Base-by-base conservation (phyloP, 2,888 invertebrate species). In the Eumacrocentrus americanus region DNA sequence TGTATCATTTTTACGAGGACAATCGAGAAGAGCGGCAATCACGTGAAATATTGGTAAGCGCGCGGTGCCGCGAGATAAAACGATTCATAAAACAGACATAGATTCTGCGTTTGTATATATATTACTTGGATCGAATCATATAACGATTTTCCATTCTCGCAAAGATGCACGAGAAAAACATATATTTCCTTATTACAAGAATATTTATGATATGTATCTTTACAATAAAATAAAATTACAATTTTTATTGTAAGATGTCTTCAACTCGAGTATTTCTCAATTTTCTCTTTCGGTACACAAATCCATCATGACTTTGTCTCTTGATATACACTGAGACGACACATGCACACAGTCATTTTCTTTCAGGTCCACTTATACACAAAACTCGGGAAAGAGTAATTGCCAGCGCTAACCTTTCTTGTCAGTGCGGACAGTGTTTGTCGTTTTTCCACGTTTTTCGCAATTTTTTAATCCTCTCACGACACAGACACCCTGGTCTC, bases 81-180 rank as follows among this genome's bases (percentile, higher is more conserved):
- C 70, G 71, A 73, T 76, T 74, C 71, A 73, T 75, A 74, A 72
- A 76, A 72, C 72, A 72, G 70, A 71, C 70, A 74, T 75, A 29
- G n/a, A n/a, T n/a, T n/a, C n/a, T n/a, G n/a, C 29, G 5, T 4
- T 6, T 29, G 29, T 72, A 72, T 73, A 66, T 66, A 65, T 75
- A 72, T 74, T 73, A 74, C 68, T 66, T 63, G 5, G 29, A 29
- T 29, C 29, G 29, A 29, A 29, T 9, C 9, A 29, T 29, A 29
- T 9, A 4, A 4, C 29, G 9, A 29, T 29, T 29, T 29, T 62
- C 34, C 61, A 58, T 51, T 48, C 55, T 55, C 40, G 44, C 44
- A 34, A 35, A 61, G 60, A 64, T 62, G 42, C 54, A 54, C 47
- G 56, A 47, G 61, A 53, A 57, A 53, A 60, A 64, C 59, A 67